Evolutionary conservation across 2,113 vertebrate species (phyloP).

Genomic region (Pelusios castaneus): DNA sequence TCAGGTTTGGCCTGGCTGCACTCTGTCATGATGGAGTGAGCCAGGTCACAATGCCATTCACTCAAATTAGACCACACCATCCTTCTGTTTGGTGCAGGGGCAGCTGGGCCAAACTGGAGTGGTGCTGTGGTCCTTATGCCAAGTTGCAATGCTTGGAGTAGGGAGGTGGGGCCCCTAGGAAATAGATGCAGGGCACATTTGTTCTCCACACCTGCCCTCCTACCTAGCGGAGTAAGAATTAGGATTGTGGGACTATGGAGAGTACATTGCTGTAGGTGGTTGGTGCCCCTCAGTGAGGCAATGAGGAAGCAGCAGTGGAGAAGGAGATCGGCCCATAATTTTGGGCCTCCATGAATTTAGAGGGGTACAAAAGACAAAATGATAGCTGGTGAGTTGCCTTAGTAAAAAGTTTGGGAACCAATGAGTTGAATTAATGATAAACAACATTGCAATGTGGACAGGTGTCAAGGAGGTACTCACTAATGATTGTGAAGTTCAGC

Average conservation of each 20-base stretch:
- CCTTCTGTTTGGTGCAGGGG: not conserved
- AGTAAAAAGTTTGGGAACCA: not conserved
- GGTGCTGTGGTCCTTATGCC: not conserved
- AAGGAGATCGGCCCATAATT: not conserved
- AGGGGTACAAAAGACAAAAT: not conserved
- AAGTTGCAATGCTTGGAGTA: not conserved
- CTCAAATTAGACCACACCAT: not conserved
- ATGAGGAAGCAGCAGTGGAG: too few relatives aligned
- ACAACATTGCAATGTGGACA: not conserved
- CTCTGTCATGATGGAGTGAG: not conserved
- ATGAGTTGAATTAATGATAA: not conserved
- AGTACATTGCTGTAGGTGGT: not conserved
- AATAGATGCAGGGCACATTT: not conserved
- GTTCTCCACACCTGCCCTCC: not conserved
- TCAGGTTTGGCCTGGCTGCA: not conserved
- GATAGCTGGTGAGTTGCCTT: not conserved
- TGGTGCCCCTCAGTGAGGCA: not conserved
- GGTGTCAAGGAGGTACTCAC: fast-evolving
- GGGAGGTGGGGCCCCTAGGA: not conserved
- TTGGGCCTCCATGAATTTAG: not conserved
- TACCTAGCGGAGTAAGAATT: not conserved
- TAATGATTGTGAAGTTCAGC: not conserved
- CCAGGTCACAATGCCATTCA: not conserved
- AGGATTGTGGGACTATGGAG: not conserved
- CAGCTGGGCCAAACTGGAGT: not conserved